phyloP scores from a whole-genome alignment of 1,140 invertebrate genomes.

The Argopecten irradians region DNA sequence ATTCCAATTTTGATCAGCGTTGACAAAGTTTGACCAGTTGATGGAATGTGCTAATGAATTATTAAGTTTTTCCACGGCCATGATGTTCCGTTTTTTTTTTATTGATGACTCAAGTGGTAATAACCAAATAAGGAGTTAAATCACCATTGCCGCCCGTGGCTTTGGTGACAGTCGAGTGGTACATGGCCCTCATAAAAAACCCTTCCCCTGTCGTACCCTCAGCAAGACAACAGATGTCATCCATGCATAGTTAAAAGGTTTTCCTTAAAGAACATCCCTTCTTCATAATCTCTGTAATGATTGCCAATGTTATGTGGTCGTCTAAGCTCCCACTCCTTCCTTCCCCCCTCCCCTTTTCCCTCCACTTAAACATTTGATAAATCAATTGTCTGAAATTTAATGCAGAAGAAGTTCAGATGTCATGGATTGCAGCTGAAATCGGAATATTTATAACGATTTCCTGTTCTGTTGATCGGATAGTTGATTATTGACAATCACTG shows the following conservation, averaged over 20 bases:
- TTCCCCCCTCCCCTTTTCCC: not conserved
- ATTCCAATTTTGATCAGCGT: not conserved
- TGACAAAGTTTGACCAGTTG: constrained; percentile 1
- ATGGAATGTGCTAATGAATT: not conserved
- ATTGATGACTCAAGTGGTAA: not conserved
- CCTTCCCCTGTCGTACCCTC: not conserved
- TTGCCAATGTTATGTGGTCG: not conserved
- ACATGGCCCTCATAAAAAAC: not conserved
- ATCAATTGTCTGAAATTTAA: not conserved
- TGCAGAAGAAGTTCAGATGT: not conserved
- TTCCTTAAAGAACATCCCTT: not conserved
- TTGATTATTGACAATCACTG: not conserved
- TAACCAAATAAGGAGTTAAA: not conserved
- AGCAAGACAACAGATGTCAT: not conserved
- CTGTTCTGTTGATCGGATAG: not conserved
- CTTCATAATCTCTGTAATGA: not conserved
- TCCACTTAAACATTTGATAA: not conserved
- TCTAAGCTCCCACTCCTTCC: too few relatives aligned
- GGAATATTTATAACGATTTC: not conserved
- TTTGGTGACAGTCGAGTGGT: not conserved
- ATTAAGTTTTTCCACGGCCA: not conserved
- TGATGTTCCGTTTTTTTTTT: not conserved
- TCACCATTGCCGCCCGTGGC: not conserved
- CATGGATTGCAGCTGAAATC: constrained; percentile 15
- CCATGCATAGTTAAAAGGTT: constrained; percentile 17